These are phyloP conservation scores for Aphrophora alni DNA, from an alignment of 2,888 invertebrate species.

Conservation along the genomic window DNA sequence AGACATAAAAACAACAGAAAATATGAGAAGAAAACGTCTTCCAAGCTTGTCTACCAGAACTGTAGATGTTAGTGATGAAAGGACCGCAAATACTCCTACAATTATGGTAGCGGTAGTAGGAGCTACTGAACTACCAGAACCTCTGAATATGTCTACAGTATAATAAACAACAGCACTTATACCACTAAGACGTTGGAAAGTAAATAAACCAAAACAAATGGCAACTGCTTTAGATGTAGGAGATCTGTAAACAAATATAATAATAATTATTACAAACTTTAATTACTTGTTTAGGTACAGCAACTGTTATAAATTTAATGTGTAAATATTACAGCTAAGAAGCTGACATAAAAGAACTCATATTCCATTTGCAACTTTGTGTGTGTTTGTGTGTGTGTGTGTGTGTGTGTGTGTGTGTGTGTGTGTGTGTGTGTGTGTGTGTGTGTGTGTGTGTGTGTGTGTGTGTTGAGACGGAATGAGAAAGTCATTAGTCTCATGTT, in stretches of 20 bases:
- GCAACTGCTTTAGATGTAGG: constrained; percentile 50
- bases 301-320: neutral
- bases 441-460: too few species aligned
- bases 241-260: constrained; percentile 51
- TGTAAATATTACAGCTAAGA: too few species aligned
- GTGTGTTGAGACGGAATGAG: too few species aligned
- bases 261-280: neutral
- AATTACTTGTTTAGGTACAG: neutral
- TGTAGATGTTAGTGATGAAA: constrained; percentile 50
- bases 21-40: constrained; percentile 57
- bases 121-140: constrained; percentile 50
- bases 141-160: constrained; percentile 52
- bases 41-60: constrained; percentile 56
- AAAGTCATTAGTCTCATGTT: too few species aligned
- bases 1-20: constrained; percentile 55
- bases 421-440: too few species aligned
- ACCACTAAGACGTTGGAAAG: constrained; percentile 55
- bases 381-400: too few species aligned
- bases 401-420: too few species aligned
- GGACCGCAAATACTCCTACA: constrained; percentile 56
- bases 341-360: too few species aligned
- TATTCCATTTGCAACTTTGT: too few species aligned
- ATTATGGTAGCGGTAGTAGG: constrained; percentile 55
- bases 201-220: constrained; percentile 57
- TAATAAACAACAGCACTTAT: constrained; percentile 55